phyloP scores from a whole-genome alignment of 2,113 vertebrate species.

The Ciconia boyciana region DNA sequence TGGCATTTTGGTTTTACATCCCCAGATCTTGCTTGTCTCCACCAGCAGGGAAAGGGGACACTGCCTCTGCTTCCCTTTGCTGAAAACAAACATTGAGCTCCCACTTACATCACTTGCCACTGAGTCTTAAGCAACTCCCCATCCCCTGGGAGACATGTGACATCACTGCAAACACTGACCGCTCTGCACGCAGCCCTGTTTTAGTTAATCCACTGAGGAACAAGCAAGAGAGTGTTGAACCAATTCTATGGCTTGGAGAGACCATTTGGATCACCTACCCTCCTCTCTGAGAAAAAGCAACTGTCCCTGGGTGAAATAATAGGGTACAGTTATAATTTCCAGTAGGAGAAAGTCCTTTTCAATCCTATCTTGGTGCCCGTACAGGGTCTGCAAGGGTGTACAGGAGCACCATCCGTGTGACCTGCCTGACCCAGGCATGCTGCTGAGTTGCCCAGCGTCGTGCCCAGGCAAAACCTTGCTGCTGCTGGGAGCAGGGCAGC shows the following conservation, averaged over 20 bases:
- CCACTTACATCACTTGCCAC: not conserved
- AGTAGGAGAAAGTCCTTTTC: not conserved
- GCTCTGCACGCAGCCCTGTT: not conserved
- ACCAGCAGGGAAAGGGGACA: not conserved
- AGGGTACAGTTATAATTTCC: not conserved
- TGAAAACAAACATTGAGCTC: not conserved
- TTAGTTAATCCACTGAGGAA: not conserved
- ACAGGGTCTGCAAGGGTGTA: not conserved
- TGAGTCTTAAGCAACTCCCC: not conserved
- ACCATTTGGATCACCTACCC: not conserved
- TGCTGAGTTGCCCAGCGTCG: not conserved
- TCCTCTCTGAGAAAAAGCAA: not conserved
- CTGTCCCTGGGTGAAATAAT: not conserved
- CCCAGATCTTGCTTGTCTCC: not conserved
- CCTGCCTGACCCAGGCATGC: not conserved
- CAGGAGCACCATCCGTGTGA: not conserved
- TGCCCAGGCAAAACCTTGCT: not conserved
- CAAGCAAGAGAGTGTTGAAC: not conserved
- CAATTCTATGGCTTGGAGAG: not conserved
- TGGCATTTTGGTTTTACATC: not conserved
- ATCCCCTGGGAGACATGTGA: not conserved
- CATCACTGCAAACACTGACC: no score
- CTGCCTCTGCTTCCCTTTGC: not conserved
- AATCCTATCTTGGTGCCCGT: rapidly evolving
- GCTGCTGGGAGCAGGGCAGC: not conserved